These are phyloP conservation scores for Bombus waltoni DNA, from an alignment of 1,140 invertebrate genomes.

Conservation along the genomic window DNA sequence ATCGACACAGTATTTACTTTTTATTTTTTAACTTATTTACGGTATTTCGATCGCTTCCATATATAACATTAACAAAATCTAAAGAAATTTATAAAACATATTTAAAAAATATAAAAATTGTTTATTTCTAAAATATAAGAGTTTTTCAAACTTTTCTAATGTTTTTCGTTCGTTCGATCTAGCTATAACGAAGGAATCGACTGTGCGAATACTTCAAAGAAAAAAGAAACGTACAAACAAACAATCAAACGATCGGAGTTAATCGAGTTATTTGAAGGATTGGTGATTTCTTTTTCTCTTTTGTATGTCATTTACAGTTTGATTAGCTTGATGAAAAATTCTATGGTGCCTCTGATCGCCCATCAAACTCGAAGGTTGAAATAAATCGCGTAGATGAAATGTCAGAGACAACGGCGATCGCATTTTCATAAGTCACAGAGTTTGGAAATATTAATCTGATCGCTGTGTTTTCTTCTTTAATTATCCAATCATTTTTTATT, in stretches of 20 bases:
- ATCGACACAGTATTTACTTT: too few species aligned
- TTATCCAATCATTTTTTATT: not conserved
- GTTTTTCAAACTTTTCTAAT: too few species aligned
- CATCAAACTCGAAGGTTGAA: not conserved
- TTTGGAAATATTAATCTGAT: not conserved
- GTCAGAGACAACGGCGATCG: not conserved
- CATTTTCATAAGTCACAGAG: not conserved
- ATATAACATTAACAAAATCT: too few species aligned
- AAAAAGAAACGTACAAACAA: not conserved
- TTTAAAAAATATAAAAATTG: too few species aligned
- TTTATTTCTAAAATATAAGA: too few species aligned
- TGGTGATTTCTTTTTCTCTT: not conserved
- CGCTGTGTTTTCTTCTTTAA: not conserved
- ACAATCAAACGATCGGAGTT: not conserved
- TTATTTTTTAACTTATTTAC: too few species aligned
- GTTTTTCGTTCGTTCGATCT: too few species aligned
- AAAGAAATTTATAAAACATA: too few species aligned
- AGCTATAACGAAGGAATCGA: too few species aligned
- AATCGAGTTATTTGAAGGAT: too few species aligned
- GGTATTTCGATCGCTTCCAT: too few species aligned
- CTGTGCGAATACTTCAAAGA: not conserved
- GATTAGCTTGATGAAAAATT: not conserved
- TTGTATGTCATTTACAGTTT: not conserved
- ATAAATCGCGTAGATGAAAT: not conserved
- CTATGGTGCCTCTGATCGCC: not conserved